Evolutionary conservation across 2,888 invertebrate species (phyloP), one percentile per base, ranked within the genome.

Genomic region (Agrotis exclamationis): DNA sequence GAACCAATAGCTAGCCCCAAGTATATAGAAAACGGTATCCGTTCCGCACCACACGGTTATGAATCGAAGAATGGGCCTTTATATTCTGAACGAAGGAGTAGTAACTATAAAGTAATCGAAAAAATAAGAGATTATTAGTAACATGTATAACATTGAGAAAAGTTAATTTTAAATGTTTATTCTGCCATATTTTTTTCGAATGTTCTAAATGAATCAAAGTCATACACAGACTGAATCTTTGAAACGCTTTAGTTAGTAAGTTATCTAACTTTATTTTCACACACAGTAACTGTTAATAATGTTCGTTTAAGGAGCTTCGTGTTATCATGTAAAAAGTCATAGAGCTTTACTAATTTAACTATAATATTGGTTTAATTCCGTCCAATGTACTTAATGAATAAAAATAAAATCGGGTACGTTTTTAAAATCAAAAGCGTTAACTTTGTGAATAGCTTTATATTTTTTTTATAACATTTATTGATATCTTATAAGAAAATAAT

Each of bases 11-110:
- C 94, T 14, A 93, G 91, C 80, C 85, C 96, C 18, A 97, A 97
- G 85, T 97, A 97, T 87, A 96, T 97, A 67, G 97, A 97, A 83
- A 95, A 96, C 81, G 94, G 96, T 69, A 85, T 92, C 79, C 93
- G 96, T 86, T 86, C 91, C 11, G 88, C 91, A 2, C 91, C 93
- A 18, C 89, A 91, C 20, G 90, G 88, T 45, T 95, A 93, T 69
- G 95, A 96, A 74, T 83, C 91, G 22, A 94, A 93, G 83, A 95
- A 94, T 78, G 95, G 93, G 69, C 94, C 94, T 20, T 76, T 91
- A 33, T 95, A 93, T 68, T 87, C 94, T 2, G 96, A 96, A 85
- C 89, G 95, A 84, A 95, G 93, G 79, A 94, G 92, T 90, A 95
- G 93, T 87, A 95, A 94, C 86, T 96, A 94, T 87, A 95, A 93